Evolutionary conservation across 2,888 invertebrate genomes (phyloP).

Genomic region (Dynastes hyllus): DNA sequence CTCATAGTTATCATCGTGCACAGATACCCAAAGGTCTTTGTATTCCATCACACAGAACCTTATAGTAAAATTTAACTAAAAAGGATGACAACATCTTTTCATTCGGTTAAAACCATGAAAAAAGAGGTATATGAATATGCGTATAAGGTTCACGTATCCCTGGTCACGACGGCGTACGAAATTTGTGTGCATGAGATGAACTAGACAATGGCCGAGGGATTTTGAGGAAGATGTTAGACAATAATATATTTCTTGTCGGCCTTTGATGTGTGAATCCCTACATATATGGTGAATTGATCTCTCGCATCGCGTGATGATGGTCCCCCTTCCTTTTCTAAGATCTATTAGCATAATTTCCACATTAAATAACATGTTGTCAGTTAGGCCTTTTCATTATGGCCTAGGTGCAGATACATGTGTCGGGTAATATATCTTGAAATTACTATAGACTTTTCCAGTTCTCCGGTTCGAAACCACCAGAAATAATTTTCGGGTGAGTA

Average conservation of each 20-base stretch:
- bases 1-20: too few species aligned
- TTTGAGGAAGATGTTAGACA: constrained; percentile 44
- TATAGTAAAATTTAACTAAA: background rate
- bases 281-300: constrained; percentile 42
- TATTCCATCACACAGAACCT: background rate
- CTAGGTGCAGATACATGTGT: constrained; percentile 59
- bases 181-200: constrained; percentile 47
- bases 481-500: constrained; percentile 58
- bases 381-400: constrained; percentile 59
- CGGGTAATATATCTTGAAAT: constrained; percentile 60
- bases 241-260: constrained; percentile 40
- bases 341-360: constrained; percentile 64
- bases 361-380: constrained; percentile 63
- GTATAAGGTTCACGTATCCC: constrained; percentile 20
- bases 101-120: constrained; percentile 19
- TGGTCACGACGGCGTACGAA: constrained; percentile 40
- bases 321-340: constrained; percentile 32
- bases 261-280: constrained; percentile 39
- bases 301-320: constrained; percentile 24
- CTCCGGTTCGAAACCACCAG: constrained; percentile 52
- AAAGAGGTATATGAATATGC: constrained; percentile 15
- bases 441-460: constrained; percentile 45
- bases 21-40: too few species aligned
- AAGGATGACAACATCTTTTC: constrained; percentile 32
- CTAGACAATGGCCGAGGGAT: constrained; percentile 41